Evolutionary conservation across 2,888 invertebrate species (phyloP).

Genomic region (Eristalis tenax): DNA sequence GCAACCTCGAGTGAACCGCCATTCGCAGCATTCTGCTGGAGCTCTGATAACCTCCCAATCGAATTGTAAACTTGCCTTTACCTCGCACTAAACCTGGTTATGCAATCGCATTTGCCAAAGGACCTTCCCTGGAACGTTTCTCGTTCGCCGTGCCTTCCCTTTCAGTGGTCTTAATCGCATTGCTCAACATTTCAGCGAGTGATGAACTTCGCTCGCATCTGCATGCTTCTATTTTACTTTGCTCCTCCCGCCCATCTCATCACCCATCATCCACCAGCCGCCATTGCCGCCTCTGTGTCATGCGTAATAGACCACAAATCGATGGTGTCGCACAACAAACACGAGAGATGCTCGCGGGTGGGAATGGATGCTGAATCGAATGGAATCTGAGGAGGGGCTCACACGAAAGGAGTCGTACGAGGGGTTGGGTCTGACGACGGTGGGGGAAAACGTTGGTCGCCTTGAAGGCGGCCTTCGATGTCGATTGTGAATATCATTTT

Average conservation of each 20-base stretch:
- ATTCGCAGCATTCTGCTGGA: neutral
- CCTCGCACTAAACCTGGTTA: slow-evolving; percentile 25
- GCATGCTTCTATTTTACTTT: neutral
- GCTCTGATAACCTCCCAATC: neutral
- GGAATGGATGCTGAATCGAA: slow-evolving; percentile 33
- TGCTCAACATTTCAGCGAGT: slow-evolving; percentile 52
- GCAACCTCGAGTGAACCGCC: neutral
- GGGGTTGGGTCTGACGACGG: neutral
- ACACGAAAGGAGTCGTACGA: neutral
- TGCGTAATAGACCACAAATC: slow-evolving; percentile 42
- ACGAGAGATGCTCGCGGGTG: neutral
- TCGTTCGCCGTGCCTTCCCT: neutral
- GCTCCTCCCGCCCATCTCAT: neutral
- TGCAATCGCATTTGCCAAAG: slow-evolving; percentile 35
- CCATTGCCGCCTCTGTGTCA: neutral
- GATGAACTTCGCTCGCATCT: slow-evolving; percentile 46
- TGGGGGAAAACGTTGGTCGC: slow-evolving; percentile 23
- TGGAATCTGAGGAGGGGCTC: slow-evolving; percentile 20
- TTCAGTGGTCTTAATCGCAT: slow-evolving; percentile 47
- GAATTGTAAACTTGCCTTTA: slow-evolving; percentile 33
- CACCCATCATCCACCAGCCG: neutral
- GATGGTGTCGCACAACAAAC: slow-evolving; percentile 22
- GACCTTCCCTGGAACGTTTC: neutral
- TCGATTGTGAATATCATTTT: slow-evolving; percentile 37
- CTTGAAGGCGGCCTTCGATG: slow-evolving; percentile 48